Conservation (phyloP, 2,113 vertebrate species). For the Onychostruthus taczanowskii region DNA sequence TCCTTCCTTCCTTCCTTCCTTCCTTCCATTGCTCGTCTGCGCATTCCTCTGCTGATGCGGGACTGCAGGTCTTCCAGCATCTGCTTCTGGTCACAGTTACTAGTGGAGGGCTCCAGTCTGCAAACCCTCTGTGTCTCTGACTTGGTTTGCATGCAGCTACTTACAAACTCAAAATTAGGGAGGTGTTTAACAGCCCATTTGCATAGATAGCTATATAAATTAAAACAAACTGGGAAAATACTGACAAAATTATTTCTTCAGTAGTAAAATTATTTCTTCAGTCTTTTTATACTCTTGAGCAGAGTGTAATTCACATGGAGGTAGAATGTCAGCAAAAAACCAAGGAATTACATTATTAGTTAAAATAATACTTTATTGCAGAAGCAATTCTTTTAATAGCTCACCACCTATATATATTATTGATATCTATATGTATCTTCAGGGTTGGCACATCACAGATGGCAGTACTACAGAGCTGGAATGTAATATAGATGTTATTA, state of each 20-base stretch:
- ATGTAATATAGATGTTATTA: not conserved
- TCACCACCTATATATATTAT: not conserved
- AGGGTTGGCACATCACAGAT: not conserved
- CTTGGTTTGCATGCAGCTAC: not conserved
- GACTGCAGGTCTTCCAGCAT: not conserved
- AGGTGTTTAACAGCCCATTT: not conserved
- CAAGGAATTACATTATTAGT: not conserved
- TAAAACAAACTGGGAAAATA: not conserved
- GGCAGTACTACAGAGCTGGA: not conserved
- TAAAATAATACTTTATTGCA: not conserved
- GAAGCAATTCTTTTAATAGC: not conserved
- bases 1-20: not conserved
- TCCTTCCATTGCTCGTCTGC: not conserved
- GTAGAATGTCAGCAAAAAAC: not conserved
- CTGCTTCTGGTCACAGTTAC: not conserved
- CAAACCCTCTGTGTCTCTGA: not conserved
- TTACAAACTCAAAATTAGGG: not conserved
- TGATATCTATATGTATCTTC: not conserved
- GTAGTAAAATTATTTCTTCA: not conserved
- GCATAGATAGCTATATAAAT: not conserved
- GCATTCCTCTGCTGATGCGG: accelerated
- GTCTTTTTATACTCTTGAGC: not conserved
- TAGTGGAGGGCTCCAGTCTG: not conserved
- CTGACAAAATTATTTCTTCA: too few species aligned
- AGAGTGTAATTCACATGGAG: not conserved